Conservation (phyloP, 2,113 vertebrate species). For the Cyphomyrus discorhynchus region DNA sequence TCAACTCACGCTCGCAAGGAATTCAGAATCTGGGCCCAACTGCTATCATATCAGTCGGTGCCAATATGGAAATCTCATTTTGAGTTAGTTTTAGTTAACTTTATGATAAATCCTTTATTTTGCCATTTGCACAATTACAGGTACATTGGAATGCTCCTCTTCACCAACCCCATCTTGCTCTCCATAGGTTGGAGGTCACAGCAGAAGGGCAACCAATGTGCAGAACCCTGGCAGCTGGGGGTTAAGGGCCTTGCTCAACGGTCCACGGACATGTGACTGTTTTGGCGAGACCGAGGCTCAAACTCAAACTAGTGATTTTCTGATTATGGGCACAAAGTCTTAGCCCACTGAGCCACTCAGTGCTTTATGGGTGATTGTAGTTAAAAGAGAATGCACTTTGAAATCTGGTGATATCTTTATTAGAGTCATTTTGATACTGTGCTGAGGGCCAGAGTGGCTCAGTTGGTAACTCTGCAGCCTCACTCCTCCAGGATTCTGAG, state of each 20-base stretch:
- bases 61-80: neutral
- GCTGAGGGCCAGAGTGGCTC: neutral
- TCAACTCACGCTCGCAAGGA: neutral
- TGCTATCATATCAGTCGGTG: neutral
- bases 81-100: neutral
- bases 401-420: neutral
- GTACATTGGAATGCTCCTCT: too few species aligned
- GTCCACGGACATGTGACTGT: too few species aligned
- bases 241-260: too few species aligned
- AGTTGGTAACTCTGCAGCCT: neutral
- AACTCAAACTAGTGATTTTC: too few species aligned
- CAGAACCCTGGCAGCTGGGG: too few species aligned
- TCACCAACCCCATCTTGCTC: too few species aligned
- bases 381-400: neutral
- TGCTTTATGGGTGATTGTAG: neutral
- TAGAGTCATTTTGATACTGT: neutral
- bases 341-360: too few species aligned
- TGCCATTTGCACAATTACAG: too few species aligned
- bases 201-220: too few species aligned
- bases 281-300: too few species aligned
- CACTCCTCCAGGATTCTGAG: neutral
- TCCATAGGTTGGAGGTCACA: too few species aligned
- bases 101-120: neutral
- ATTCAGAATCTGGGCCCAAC: neutral
- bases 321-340: too few species aligned